Evolutionary conservation across 2,888 invertebrate genomes (phyloP).

Genomic region (Vanessa cardui): DNA sequence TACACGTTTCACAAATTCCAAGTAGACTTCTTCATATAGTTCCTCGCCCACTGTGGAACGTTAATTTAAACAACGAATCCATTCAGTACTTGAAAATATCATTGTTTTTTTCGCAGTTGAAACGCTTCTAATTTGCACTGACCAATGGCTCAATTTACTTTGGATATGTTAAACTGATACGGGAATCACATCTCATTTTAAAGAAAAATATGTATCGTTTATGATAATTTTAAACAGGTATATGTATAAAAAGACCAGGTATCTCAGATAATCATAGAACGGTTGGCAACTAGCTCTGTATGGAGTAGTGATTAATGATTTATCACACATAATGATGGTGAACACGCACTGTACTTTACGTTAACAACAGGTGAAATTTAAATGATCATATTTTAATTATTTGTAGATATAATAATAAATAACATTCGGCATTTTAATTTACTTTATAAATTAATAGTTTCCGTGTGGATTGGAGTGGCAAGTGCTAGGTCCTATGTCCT

Average conservation of each 20-base stretch:
- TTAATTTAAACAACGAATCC: no score
- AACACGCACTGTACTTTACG: conserved; percentile 21
- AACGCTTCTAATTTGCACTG: no score
- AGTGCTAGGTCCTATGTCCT: no score
- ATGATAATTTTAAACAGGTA: background rate
- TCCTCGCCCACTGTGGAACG: no score
- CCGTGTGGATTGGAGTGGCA: no score
- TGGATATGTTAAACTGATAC: background rate
- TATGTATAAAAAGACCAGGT: conserved; percentile 3
- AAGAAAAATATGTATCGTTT: conserved; percentile 2
- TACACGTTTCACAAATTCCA: no score
- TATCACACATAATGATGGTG: conserved; percentile 18
- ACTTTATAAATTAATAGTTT: no score
- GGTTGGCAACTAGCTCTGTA: conserved; percentile 34
- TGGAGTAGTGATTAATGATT: conserved; percentile 35
- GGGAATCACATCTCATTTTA: background rate
- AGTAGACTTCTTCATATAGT: no score
- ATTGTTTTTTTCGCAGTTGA: no score
- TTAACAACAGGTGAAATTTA: background rate
- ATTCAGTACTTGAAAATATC: no score
- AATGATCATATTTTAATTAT: background rate
- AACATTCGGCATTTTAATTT: no score
- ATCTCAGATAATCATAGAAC: conserved; percentile 26
- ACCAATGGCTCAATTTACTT: no score
- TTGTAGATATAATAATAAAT: background rate